Base-by-base conservation (phyloP, 2,888 invertebrate species). In the Lobophora halterata region DNA sequence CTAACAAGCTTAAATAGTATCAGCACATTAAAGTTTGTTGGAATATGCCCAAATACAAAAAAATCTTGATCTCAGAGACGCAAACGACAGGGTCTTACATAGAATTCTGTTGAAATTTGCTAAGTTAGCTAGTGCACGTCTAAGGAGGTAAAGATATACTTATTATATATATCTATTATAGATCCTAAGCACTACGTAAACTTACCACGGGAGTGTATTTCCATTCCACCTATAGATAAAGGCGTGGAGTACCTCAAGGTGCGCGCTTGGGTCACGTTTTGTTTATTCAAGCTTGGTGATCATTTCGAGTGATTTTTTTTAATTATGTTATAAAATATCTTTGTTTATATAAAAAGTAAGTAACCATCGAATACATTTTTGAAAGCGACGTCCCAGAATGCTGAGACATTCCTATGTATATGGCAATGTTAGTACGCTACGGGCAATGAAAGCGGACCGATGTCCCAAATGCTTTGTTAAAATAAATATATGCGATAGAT, bases 391-490 rank as follows among this genome's bases (percentile, higher is more conserved):
- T 51, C 41, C 57, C 55, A 54, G 55, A 65, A 57, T 59, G 40
- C 44, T 46, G 28, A 13, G 25, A 58, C 60, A 47, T 59, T n/a
- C n/a, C n/a, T n/a, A n/a, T n/a, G n/a, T n/a, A 58, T 60, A 66
- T 63, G 68, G 65, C 54, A 52, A 49, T 46, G 61, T 49, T 54
- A 45, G 42, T 35, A 32, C 33, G 50, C 55, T 62, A 65, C 30
- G 52, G 58, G 55, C 57, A 52, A 63, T 58, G 69, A 69, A 69
- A 69, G 68, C 56, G 61, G 41, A 52, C 43, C 57, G 58, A 47
- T 60, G 67, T 59, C 61, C 68, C 58, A 60, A 55, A 65, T 68
- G 65, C 58, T 61, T 69, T 66, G 65, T 68, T 53, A 29, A 49
- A 38, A 56, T 44, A 56, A 49, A 43, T 49, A 57, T 64, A 63